Base-by-base conservation (phyloP, 2,888 invertebrate genomes). In the Cephus rjabovi region DNA sequence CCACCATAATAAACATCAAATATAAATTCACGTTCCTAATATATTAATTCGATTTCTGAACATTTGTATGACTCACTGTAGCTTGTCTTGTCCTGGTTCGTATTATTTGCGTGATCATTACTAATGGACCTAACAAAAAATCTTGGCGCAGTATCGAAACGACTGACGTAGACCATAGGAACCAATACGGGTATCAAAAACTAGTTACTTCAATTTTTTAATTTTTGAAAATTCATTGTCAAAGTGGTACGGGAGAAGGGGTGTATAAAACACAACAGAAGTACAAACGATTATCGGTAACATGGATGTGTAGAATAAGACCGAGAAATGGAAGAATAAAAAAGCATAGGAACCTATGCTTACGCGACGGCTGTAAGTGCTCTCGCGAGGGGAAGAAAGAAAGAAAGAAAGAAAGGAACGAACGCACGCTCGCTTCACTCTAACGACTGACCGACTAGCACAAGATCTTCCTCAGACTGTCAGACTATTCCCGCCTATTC, bases 381-480 rank as follows among this genome's bases (percentile, higher is more conserved):
- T 40, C 40, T 40, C 40, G 12, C 40, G 23, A 40, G 12, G 40
- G 23, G 4, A 15, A 40, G 34, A 34, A 34, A 34, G 37, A 37
- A 35, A 35, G 37, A 37, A 40, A 40, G 40, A 15, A 40, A 6
- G 40, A 56, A 56, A 56, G 23, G 71, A 71, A 31, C 30, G 30
- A n/a, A 30, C 11, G 71, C 31, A 15, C 71, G 71, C 71, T 71
- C 33, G 30, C 71, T 71, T 71, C 71, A 71, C 71, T 71, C 71
- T 71, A 23, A 31, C 33, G 71, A 71, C 71, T 71, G 71, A 71
- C 71, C 30, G 30, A 31, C 71, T 30, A 12, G 30, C 71, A 71
- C 40, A 56, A 56, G 40, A 56, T 56, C 40, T 56, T 56, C 40
- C 23, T 23, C 40, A 56, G 6, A 56, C 40, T 56, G 23, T 56